Evolutionary conservation across 2,113 vertebrate species (phyloP).

Genomic region (Gadus chalcogrammus): DNA sequence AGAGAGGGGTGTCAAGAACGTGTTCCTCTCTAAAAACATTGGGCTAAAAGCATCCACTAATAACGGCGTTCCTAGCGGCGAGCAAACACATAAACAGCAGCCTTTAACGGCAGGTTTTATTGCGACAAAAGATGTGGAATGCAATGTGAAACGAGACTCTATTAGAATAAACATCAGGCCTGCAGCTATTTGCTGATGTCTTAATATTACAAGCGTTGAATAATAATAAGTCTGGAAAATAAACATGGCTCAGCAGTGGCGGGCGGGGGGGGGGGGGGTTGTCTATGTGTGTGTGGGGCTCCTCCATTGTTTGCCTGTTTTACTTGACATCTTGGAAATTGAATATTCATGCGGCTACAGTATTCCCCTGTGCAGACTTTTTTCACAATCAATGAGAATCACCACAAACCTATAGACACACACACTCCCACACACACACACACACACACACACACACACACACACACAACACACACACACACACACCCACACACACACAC

Average conservation of each 20-base stretch:
- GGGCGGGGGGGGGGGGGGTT: not conserved
- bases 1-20: constrained; percentile 2
- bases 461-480: constrained; percentile 15
- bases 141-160: constrained; percentile 18
- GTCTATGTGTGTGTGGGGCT: not conserved
- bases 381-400: constrained; percentile 1
- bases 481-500: constrained; percentile 9
- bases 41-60: no score
- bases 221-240: constrained; percentile 44
- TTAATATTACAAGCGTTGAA: constrained; percentile 36
- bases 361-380: constrained; percentile 5
- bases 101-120: no score
- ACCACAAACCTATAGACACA: not conserved
- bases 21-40: no score
- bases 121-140: constrained; percentile 9
- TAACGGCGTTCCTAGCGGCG: no score
- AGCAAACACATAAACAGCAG: not conserved
- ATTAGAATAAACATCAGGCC: constrained; percentile 35
- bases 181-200: constrained; percentile 41
- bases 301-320: constrained; percentile 27
- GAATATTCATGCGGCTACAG: constrained; percentile 1
- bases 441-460: constrained; percentile 12
- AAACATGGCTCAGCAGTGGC: constrained; percentile 17
- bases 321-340: constrained; percentile 25
- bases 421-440: constrained; percentile 8